Conservation (phyloP, 2,888 invertebrate species). For the Perdita meconis region DNA sequence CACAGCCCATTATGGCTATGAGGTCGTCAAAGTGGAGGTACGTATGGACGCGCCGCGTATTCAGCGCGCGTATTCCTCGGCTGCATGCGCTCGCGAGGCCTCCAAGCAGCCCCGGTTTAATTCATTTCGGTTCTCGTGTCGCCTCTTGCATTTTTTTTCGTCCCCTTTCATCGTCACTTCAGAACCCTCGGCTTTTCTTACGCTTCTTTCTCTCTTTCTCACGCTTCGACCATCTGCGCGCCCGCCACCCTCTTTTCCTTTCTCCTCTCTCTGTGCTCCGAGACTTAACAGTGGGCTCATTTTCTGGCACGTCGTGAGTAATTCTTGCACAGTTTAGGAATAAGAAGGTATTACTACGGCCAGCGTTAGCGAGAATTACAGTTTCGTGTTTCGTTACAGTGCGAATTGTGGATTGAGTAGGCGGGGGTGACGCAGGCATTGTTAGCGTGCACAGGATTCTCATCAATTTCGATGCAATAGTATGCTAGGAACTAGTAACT, state of each 20-base stretch:
- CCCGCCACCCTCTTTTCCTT: neutral
- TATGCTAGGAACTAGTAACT: too few species aligned
- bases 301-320: constrained; percentile 5
- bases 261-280: neutral
- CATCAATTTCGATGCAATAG: too few species aligned
- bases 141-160: neutral
- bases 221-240: too few species aligned
- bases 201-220: constrained; percentile 1
- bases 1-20: constrained; percentile 92
- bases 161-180: constrained; percentile 11
- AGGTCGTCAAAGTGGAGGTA: constrained; percentile 91
- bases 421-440: neutral
- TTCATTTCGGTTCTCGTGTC: constrained; percentile 51
- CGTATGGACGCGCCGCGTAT: constrained; percentile 49
- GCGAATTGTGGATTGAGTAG: constrained; percentile 1
- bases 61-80: neutral
- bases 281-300: constrained; percentile 3
- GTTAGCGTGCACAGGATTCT: too few species aligned
- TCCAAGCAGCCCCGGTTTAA: constrained; percentile 50
- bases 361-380: neutral
- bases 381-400: neutral
- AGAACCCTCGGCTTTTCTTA: constrained; percentile 11
- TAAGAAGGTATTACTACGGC: neutral
- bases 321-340: constrained; percentile 19
- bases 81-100: neutral